Conservation (phyloP, 2,113 vertebrate species). For the Myrmecobius fasciatus region DNA sequence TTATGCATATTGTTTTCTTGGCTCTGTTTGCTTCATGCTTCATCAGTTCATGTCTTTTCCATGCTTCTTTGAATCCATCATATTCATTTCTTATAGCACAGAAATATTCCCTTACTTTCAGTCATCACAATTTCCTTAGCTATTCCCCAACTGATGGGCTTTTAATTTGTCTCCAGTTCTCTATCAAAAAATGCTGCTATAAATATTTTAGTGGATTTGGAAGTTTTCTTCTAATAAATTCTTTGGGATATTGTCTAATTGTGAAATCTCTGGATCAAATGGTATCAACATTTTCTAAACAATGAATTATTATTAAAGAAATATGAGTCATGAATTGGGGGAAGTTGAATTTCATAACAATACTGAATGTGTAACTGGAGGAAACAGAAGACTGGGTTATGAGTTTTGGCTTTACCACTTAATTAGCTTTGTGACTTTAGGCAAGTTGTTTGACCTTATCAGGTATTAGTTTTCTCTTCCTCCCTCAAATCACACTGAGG, state of each 20-base stretch:
- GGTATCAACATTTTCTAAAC: background rate
- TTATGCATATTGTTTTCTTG: background rate
- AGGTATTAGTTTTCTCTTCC: background rate
- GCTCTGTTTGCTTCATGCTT: background rate
- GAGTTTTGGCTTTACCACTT: background rate
- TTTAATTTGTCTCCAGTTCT: background rate
- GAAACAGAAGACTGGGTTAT: background rate
- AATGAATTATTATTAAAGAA: background rate
- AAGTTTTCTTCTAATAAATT: background rate
- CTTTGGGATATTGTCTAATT: background rate
- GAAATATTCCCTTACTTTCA: background rate
- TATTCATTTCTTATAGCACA: background rate
- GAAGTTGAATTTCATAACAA: background rate
- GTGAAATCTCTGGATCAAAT: background rate
- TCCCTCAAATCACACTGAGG: background rate
- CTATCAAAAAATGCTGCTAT: background rate
- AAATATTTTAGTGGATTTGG: background rate
- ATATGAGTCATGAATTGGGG: background rate
- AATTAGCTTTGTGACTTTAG: background rate
- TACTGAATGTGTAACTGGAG: background rate
- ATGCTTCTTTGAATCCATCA: background rate
- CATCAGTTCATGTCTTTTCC: background rate
- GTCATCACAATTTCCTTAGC: background rate
- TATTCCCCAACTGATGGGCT: background rate
- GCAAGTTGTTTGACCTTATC: background rate